Conservation (phyloP, 2,888 invertebrate genomes). For the Psylliodes chrysocephalus region DNA sequence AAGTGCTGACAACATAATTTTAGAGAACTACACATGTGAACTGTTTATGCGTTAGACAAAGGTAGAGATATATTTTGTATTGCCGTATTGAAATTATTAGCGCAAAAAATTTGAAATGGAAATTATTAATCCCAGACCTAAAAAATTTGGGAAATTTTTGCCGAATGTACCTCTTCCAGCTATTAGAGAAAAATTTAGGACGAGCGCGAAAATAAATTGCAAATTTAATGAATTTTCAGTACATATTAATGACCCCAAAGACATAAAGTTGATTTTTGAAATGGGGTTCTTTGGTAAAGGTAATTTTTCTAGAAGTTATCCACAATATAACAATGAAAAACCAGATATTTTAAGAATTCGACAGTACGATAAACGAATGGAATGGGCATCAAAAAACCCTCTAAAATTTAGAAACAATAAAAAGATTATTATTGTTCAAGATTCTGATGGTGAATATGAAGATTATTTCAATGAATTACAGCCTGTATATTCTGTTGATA, state of each 20-base stretch:
- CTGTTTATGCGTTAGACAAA: neutral
- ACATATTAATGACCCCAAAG: constrained; percentile 69
- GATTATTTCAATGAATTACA: constrained; percentile 71
- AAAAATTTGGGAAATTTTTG: constrained; percentile 59
- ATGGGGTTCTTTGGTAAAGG: constrained; percentile 85
- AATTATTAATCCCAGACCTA: constrained; percentile 45
- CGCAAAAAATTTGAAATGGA: constrained; percentile 45
- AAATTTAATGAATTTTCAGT: constrained; percentile 76
- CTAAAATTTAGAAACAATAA: constrained; percentile 34
- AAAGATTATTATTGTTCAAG: constrained; percentile 72
- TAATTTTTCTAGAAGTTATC: constrained; percentile 59
- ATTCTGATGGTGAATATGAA: constrained; percentile 74
- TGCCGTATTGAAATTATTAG: neutral
- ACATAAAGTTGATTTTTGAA: constrained; percentile 72
- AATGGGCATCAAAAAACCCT: constrained; percentile 47
- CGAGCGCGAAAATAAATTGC: constrained; percentile 70
- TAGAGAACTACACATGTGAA: constrained; percentile 2
- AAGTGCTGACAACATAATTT: neutral
- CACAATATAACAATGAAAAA: constrained; percentile 59
- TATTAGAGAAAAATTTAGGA: constrained; percentile 62
- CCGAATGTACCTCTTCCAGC: constrained; percentile 62
- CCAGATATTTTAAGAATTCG: constrained; percentile 69
- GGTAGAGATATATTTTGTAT: constrained; percentile 10
- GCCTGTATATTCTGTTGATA: constrained; percentile 70
- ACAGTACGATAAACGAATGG: constrained; percentile 70